Evolutionary conservation across 1,140 invertebrate genomes (phyloP), one percentile per base, ranked within the genome.

Genomic region (Brachystomella parvula): DNA sequence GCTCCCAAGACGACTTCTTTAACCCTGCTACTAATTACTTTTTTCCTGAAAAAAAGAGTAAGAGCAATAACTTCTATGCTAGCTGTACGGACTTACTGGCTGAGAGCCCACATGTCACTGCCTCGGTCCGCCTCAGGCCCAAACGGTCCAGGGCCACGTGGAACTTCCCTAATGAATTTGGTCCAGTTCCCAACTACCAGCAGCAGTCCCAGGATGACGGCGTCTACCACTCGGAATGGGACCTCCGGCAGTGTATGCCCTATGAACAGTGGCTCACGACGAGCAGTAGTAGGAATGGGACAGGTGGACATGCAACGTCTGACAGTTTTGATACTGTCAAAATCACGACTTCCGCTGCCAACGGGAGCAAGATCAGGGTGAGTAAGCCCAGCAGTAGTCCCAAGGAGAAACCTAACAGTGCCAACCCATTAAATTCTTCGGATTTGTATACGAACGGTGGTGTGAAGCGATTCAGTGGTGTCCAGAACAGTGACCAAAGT

Each of bases 401-500:
- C 19, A 32, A 60, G 31, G 26, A 24, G 31, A 59, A 60, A 9
- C 21, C 19, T 24, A 15, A 39, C 28, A 26, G 24, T 29, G 53
- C 2, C 3, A 31, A 9, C 49, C 2, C 24, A 57, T 9, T n/a
- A 33, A 57, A 53, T 21, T 53, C 49, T 15, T 9, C 24, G 21
- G 28, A 61, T 56, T 31, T 64, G 15, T 64, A 64, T 57, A 49
- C 21, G 19, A 56, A 68, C 28, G 56, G 61, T 2, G 60, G 68
- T 44, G 53, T 71, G 3, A 72, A 74, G 30, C 62, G 82, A 30
- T 83, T 83, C 57, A 90, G 88, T 24, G 92, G 92, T 66, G 78
- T 93, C 19, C 49, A 53, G 6, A 87, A 90, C 73, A 90, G 89
- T 77, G 84, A 90, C 75, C 87, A 92, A 17, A 92, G 89, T 78